These are phyloP conservation scores for Cinclus cinclus DNA, from an alignment of 2,113 vertebrate genomes.

Conservation along the genomic window DNA sequence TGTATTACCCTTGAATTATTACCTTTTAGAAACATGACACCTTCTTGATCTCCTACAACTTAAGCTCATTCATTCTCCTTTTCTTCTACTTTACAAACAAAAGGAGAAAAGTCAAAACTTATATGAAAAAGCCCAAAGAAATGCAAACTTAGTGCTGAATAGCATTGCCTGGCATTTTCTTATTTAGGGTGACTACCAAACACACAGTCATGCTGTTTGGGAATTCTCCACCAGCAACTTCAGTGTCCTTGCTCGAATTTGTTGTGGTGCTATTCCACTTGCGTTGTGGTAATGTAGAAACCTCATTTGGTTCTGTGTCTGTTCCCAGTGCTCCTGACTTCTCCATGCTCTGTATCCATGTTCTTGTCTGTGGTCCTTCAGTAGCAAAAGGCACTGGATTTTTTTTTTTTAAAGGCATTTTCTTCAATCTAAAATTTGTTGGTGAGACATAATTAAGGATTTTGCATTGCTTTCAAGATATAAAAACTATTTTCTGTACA, in stretches of 20 bases:
- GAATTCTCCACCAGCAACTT: neutral
- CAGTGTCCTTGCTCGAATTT: neutral
- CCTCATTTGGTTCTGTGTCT: neutral
- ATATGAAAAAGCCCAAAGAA: neutral
- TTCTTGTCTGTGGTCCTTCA: neutral
- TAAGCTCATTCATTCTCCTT: neutral
- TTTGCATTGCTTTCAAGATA: neutral
- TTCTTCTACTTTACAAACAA: neutral
- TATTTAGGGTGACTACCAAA: neutral
- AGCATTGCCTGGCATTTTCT: neutral
- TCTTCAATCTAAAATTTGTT: neutral
- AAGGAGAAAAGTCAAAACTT: neutral
- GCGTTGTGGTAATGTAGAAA: neutral
- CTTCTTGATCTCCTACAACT: neutral
- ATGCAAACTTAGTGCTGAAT: neutral
- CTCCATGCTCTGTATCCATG: neutral
- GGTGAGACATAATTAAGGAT: neutral
- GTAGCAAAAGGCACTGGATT: neutral
- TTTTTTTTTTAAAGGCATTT: neutral
- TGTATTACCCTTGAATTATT: neutral
- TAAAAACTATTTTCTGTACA: neutral
- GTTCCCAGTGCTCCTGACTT: neutral
- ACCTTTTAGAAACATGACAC: neutral
- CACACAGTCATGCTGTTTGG: too few species aligned
- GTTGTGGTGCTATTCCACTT: neutral